Base-by-base conservation (phyloP, 2,888 invertebrate species). In the Mimachlamys varia region DNA sequence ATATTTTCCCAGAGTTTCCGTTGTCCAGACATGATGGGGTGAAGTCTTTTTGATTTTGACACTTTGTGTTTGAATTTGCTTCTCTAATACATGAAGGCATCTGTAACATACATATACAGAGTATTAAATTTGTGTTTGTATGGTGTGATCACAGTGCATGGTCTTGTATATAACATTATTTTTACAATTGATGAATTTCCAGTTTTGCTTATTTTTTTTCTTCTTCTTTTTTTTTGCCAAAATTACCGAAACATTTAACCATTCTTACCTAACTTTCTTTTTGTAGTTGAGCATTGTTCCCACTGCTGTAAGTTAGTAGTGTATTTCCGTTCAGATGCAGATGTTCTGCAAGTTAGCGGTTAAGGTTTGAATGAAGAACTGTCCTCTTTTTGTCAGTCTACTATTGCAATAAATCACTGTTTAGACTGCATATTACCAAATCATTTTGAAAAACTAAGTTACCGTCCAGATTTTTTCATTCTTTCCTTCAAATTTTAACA, bases 381-480 rank as follows among this genome's bases (percentile, higher is more conserved):
- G 58, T 58, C 7, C 3, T 58, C 22, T 58, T 58, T 58, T 19
- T 3, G 22, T 58, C 22, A 22, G 19, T 58, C 22, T 58, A 22
- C 22, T 58, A 22, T 22, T 22, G 58, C n/a, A n/a, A 22, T 19
- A 22, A 4, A 58, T 33, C 76, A 7, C n/a, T 3, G 44, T 3
- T 44, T 44, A 44, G 4, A 44, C 44, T 44, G 44, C 44, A 44
- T 5, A 7, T 7, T 44, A 3, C 44, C 44, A 44, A 44, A 44
- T 7, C 44, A 44, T 44, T 44, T 44, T 3, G 44, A 44, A 44
- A 44, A 44, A 33, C 33, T 33, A 2, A 76, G 10, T 76, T 76
- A 27, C 76, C 76, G 76, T 76, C 76, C 76, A 76, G 76, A 76
- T 76, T 76, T 76, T 33, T 76, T 10, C 76, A 76, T 76, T 33